Percentiles rank a stretch among this genome's conserved stretches.
Conservation (phyloP, 1,140 invertebrate genomes). For the Polypedilum vanderplanki region DNA sequence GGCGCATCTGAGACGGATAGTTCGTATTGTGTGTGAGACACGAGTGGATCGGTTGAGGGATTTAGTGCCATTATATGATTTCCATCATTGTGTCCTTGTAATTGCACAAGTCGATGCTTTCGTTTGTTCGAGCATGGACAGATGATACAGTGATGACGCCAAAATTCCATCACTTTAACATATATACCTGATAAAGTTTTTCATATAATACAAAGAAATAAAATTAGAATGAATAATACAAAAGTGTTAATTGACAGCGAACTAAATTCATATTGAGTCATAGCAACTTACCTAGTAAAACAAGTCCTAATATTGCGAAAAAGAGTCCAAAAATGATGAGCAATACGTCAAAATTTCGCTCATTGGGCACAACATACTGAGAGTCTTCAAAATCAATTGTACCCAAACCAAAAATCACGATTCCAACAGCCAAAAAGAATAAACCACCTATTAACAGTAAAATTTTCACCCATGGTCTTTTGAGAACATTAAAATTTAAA, state of each 20-base stretch:
- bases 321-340: conserved; percentile 32
- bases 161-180: conserved; percentile 32
- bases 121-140: conserved; percentile 33
- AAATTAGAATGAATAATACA: neutral
- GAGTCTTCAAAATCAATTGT: conserved; percentile 31
- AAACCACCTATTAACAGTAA: neutral
- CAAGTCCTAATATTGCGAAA: conserved; percentile 31
- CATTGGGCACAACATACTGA: neutral
- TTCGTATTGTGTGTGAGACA: conserved; percentile 54
- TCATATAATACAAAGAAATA: neutral
- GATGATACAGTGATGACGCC: conserved; percentile 33
- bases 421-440: conserved; percentile 23
- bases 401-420: conserved; percentile 32
- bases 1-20: conserved; percentile 61
- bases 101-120: conserved; percentile 33
- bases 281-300: conserved; percentile 32
- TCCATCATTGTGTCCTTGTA: conserved; percentile 32
- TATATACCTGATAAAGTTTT: conserved; percentile 33
- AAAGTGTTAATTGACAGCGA: neutral
- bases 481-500: conserved; percentile 22
- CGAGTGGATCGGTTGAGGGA: conserved; percentile 63
- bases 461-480: conserved; percentile 30
- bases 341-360: conserved; percentile 31
- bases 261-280: neutral
- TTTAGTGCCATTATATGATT: conserved; percentile 43